A percentile compares a stretch with the other conserved stretches of the same genome.
Evolutionary conservation across 2,113 vertebrate genomes (phyloP).

Genomic region (Chiloscyllium plagiosum): DNA sequence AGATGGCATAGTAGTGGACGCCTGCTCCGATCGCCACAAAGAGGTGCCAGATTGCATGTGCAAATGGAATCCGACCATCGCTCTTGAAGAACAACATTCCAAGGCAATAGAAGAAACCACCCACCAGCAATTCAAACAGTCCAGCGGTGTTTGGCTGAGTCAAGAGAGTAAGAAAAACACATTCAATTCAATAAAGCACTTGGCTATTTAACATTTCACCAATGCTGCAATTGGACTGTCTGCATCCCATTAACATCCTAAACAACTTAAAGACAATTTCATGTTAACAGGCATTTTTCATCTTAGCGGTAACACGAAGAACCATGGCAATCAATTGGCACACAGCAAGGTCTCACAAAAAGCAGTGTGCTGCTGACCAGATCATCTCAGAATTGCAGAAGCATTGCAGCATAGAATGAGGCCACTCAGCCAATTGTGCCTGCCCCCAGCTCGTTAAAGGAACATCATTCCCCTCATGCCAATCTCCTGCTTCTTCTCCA

Average conservation of each 20-base stretch:
- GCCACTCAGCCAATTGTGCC: no score
- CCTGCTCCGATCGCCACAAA: constrained; percentile 79
- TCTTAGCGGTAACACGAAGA: not conserved
- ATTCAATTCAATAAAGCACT: constrained; percentile 5
- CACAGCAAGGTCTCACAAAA: not conserved
- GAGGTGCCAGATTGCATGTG: constrained; percentile 94
- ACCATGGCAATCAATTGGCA: no score
- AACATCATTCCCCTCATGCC: no score
- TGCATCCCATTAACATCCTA: not conserved
- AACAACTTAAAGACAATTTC: not conserved
- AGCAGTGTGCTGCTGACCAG: not conserved
- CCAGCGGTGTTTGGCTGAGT: constrained; percentile 76
- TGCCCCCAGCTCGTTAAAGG: no score
- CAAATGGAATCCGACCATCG: constrained; percentile 83
- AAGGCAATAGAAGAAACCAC: constrained; percentile 74
- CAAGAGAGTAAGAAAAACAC: constrained; percentile 39
- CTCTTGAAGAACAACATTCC: constrained; percentile 89
- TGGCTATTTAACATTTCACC: not conserved
- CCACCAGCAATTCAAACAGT: constrained; percentile 75
- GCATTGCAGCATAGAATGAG: no score
- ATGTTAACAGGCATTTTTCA: not conserved
- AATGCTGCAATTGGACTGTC: not conserved
- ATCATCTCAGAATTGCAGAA: not conserved
- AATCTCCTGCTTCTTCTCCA: no score
- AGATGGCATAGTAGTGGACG: constrained; percentile 87